Percentiles rank a stretch among this genome's conserved stretches.
phyloP scores from a whole-genome alignment of 2,113 vertebrate species.

The Ailurus styani region DNA sequence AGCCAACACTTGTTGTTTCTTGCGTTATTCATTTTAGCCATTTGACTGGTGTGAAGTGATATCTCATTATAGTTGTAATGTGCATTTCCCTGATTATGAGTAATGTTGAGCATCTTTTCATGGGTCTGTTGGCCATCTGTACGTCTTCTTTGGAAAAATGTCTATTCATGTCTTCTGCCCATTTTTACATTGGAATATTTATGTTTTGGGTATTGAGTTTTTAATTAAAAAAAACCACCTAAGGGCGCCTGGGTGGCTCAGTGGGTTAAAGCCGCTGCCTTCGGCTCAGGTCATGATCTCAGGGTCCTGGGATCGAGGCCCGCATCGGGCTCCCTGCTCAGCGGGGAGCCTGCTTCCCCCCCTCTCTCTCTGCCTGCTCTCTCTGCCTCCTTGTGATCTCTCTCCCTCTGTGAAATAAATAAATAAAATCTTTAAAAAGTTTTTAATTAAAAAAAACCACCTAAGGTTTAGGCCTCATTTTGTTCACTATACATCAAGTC shows the following conservation, averaged over 20 bases:
- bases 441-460: not conserved
- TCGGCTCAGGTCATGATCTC: too few relatives aligned
- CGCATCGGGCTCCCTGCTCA: too few relatives aligned
- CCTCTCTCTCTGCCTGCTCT: too few relatives aligned
- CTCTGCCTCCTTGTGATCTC: too few relatives aligned
- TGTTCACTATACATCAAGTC: not conserved
- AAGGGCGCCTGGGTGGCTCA: too few relatives aligned
- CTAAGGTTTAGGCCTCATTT: not conserved
- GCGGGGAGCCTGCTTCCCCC: too few relatives aligned
- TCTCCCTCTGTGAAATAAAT: too few relatives aligned
- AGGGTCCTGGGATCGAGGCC: too few relatives aligned
- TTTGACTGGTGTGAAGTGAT: not conserved
- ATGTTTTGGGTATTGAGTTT: not conserved
- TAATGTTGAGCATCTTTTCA: not conserved
- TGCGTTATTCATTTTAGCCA: not conserved
- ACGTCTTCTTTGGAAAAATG: not conserved
- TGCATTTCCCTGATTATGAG: not conserved
- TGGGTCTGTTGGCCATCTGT: not conserved
- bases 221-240: not conserved
- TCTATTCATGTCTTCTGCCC: not conserved
- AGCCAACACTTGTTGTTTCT: not conserved
- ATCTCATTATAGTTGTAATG: not conserved
- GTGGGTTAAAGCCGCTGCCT: too few relatives aligned
- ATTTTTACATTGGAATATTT: not conserved
- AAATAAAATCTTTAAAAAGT: too few relatives aligned